Base-by-base conservation (phyloP, 2,888 invertebrate genomes). In the Thymelicus lineola region DNA sequence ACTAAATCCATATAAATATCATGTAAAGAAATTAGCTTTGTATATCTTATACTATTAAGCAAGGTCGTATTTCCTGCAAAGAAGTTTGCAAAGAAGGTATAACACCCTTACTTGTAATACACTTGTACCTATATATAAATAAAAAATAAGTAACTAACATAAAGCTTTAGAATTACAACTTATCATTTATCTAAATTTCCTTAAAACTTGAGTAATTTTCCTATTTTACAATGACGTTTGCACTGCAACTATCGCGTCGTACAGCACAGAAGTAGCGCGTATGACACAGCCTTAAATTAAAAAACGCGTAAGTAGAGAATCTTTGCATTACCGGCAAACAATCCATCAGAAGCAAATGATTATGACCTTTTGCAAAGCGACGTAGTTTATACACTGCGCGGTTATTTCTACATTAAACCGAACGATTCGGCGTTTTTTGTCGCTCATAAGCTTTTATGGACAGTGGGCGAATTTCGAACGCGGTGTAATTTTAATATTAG, bases 281-380 rank as follows among this genome's bases (percentile, higher is more conserved):
- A 14, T 46, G 69, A 58, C 20, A 6, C 48, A 17, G 50, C 63
- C 69, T 64, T 28, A 63, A 7, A 59, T 35, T 58, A 58, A 70
- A 70, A 64, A 64, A 64, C 58, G 64, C 64, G 64, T 70, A 70
- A 70, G 70, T 45, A 70, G 64, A 70, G 70, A 70, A 64, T 70
- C 70, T 70, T 70, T 70, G 70, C 64, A 70, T 70, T 70, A 70
- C 70, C 70, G 70, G 70, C 64, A 70, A 66, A 70, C 68, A 73
- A 75, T 77, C 75, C 71, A 76, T 77, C 76, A 74, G 72, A 74
- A 35, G 65, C 60, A 75, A 75, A 76, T 75, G 68, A 75, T 74
- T 67, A 69, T 74, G 75, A 76, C 74, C 76, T 76, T 76, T 75
- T 50, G 58, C 20, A 70, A 70, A 60, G 61, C 69, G 69, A 48